phyloP scores from a whole-genome alignment of 2,797 vertebrate genomes.

The Thaleichthys pacificus region DNA sequence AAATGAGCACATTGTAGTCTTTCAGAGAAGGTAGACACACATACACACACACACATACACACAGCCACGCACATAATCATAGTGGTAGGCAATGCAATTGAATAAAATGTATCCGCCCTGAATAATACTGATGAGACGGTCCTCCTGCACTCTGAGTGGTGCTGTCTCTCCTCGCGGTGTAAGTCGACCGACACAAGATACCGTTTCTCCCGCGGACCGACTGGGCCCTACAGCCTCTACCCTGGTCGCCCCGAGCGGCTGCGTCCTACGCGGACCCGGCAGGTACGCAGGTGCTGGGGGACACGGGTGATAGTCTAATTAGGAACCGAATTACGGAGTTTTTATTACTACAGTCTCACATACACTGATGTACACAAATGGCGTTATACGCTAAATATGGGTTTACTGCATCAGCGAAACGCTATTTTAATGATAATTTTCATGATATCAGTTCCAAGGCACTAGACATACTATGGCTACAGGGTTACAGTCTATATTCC shows the following conservation, averaged over 20 bases:
- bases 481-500: neutral
- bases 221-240: conserved; percentile 52
- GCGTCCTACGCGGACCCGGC: conserved; percentile 41
- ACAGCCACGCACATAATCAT: neutral
- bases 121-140: conserved; percentile 32
- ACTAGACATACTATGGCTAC: too few species aligned
- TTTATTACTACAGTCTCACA: neutral
- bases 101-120: neutral
- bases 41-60: neutral
- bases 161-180: conserved; percentile 66
- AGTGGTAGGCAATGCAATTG: neutral
- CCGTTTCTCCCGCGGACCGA: conserved; percentile 50
- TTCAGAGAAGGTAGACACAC: neutral
- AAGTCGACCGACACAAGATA: conserved; percentile 13
- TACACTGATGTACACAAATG: conserved; percentile 20
- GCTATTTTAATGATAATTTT: neutral
- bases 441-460: neutral
- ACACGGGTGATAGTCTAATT: neutral
- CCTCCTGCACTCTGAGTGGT: conserved; percentile 77
- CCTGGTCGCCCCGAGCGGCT: conserved; percentile 48
- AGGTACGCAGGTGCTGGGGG: conserved; percentile 34
- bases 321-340: conserved; percentile 6
- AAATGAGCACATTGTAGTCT: neutral
- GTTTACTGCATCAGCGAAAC: neutral
- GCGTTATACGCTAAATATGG: neutral